Evolutionary conservation across 2,113 vertebrate genomes (phyloP).

Genomic region (Lonchura striata): DNA sequence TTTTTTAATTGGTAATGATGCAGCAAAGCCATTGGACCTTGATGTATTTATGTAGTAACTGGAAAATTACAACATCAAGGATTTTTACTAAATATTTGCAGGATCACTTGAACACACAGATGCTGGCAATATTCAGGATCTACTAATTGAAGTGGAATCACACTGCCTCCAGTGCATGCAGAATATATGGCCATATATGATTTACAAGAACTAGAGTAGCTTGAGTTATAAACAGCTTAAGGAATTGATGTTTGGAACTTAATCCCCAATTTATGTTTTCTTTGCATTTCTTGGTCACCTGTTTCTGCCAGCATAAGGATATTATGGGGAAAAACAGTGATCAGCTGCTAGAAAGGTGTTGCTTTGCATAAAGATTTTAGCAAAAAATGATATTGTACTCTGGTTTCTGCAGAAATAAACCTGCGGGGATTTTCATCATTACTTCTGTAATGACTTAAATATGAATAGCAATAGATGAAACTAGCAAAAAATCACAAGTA

Average conservation of each 20-base stretch:
- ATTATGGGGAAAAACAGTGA: neutral
- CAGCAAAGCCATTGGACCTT: neutral
- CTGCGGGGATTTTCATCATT: neutral
- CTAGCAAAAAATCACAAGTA: neutral
- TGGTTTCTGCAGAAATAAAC: constrained; percentile 8
- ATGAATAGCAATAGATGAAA: neutral
- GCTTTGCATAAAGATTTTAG: neutral
- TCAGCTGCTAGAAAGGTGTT: neutral
- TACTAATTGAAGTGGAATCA: neutral
- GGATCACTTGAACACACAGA: neutral
- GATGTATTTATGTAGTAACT: neutral
- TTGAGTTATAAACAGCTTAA: neutral
- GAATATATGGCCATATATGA: neutral
- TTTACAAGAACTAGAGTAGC: neutral
- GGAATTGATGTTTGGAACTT: neutral
- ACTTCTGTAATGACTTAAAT: neutral
- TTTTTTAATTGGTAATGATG: neutral
- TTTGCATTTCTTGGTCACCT: neutral
- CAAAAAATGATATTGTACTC: neutral
- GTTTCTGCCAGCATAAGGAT: neutral
- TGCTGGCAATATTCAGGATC: neutral
- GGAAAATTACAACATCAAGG: neutral
- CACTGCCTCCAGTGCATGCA: neutral
- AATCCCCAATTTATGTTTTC: neutral
- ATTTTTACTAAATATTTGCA: neutral